These are phyloP conservation scores for Seriola quinqueradiata DNA, from an alignment of 2,113 vertebrate genomes.

Conservation along the genomic window DNA sequence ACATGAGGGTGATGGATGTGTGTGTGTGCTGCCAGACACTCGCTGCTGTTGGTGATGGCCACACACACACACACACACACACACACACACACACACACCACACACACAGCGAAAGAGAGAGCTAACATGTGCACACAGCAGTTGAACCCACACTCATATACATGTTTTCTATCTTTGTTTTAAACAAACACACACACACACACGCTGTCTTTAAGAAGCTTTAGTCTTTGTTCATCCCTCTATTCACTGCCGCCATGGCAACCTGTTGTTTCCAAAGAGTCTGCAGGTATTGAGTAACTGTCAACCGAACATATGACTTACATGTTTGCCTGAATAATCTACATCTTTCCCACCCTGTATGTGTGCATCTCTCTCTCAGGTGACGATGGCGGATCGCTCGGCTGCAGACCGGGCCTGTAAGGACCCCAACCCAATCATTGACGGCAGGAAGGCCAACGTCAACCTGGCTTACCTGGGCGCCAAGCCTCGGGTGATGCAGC, in stretches of 20 bases:
- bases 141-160: background rate
- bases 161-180: background rate
- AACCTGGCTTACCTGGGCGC: conserved; percentile 99
- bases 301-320: background rate
- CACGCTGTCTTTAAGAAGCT: too few relatives aligned
- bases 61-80: background rate
- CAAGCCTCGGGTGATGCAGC: conserved; percentile 98
- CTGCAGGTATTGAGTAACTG: background rate
- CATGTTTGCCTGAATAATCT: background rate
- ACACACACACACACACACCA: background rate
- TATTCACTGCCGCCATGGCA: background rate
- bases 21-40: conserved; percentile 32
- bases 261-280: background rate
- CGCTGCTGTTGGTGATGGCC: conserved; percentile 1
- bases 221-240: background rate
- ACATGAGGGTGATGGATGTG: conserved; percentile 49
- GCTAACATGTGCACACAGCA: background rate
- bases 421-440: conserved; percentile 99
- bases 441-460: conserved; percentile 98
- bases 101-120: background rate
- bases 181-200: conserved; percentile 1
- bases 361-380: conserved; percentile 79
- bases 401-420: conserved; percentile 97
- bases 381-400: conserved; percentile 97
- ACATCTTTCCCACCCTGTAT: background rate